Conservation (phyloP, 1,140 invertebrate species). For the Drosophila nasuta region DNA sequence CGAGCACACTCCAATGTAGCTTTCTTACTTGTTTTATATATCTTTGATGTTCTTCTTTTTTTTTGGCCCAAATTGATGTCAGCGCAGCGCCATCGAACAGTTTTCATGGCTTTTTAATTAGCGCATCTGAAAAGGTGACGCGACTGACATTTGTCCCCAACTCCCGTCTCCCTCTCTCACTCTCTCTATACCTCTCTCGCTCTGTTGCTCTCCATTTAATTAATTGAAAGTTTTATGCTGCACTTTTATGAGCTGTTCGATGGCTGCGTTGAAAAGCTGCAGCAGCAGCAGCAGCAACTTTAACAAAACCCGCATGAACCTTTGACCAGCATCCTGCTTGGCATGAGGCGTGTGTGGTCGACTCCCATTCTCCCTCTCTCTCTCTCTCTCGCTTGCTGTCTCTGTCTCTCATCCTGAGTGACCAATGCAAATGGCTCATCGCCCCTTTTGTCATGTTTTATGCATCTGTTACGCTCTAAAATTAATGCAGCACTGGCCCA, state of each 20-base stretch:
- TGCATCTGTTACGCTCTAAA: constrained; percentile 5
- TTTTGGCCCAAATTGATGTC: neutral
- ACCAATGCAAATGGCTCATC: constrained; percentile 25
- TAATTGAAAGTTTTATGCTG: constrained; percentile 62
- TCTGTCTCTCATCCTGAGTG: constrained; percentile 18
- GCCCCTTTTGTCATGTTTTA: constrained; percentile 25
- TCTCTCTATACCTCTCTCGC: neutral
- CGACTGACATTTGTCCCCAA: neutral
- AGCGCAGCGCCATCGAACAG: neutral
- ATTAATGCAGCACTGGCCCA: constrained; percentile 14
- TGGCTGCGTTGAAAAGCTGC: constrained; percentile 53
- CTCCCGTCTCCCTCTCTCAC: neutral
- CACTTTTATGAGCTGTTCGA: constrained; percentile 61
- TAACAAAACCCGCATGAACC: constrained; percentile 47
- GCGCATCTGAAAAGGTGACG: constrained; percentile 51
- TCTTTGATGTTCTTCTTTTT: no score
- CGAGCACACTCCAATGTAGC: no score
- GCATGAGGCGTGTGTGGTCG: no score
- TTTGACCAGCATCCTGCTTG: constrained; percentile 4
- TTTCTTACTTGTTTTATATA: no score
- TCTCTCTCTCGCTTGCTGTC: neutral
- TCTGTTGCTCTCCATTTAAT: constrained; percentile 8
- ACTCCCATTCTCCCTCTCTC: neutral
- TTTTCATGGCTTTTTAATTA: constrained; percentile 73
- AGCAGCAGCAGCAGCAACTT: neutral